Evolutionary conservation across 1,140 invertebrate genomes (phyloP), one percentile per base, ranked within the genome.

Genomic region (Cecropterus lyciades): DNA sequence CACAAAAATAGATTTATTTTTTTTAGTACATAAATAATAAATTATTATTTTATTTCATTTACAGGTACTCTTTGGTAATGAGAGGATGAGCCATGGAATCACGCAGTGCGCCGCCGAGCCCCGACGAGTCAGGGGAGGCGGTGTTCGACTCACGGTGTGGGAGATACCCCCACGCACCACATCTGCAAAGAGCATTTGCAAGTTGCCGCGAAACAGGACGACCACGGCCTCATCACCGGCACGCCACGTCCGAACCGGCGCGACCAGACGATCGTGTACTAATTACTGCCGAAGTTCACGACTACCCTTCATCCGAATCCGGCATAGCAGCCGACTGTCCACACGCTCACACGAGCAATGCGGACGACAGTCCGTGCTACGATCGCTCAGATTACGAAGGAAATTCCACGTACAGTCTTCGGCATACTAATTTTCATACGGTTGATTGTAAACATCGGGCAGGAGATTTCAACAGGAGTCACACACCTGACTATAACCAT

Each of bases 71-170:
- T 77, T 69, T 82, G 80, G 85, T 69, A 67, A 89, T 84, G 85
- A 89, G 80, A 91, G 71, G 84, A 91, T 91, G 89, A 89, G 77
- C 83, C 77, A 91, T 91, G 89, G 89, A 89, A 88, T 89, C 89
- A 79, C 89, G 86, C 55, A 91, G 89, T 71, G 89, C 89, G 86
- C 89, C 89, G 87, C 89, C 89, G 70, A 91, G 89, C 89, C 89
- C 89, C 89, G 89, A 91, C 77, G 89, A 91, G 72, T 72, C 82
- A 65, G 87, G 87, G 86, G 85, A 88, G 86, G 89, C 87, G 85
- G 85, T 87, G 82, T 89, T 85, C 80, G 79, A 87, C 57, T 70
- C 82, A 40, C 86, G 77, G 14, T 80, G 87, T 71, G 84, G 83
- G 60, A 79, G 84, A 20, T 87, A 85, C 57, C 80, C 77, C 17